Base-by-base conservation (phyloP, 1,140 invertebrate genomes). In the Atta cephalotes region DNA sequence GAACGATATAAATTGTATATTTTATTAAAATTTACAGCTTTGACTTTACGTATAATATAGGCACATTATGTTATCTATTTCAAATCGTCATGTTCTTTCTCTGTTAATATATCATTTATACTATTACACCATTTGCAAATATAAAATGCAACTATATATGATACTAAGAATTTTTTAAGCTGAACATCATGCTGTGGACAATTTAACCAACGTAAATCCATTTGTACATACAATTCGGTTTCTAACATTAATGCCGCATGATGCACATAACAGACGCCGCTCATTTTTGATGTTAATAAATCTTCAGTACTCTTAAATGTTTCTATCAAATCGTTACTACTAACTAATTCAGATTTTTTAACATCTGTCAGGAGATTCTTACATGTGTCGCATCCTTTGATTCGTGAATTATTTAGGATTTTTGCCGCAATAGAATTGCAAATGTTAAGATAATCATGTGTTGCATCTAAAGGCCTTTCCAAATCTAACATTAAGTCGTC, bases 221-320 rank as follows among this genome's bases (percentile, higher is more conserved):
- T 35, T 4, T 35, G 58, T 5, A 14, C 31, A 0, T 84, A 84
- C 6, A 84, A 51, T 25, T 84, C 80, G 2, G 70, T 84, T 63
- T 84, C 80, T 5, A 84, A 84, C 28, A 84, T 76, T 31, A 84
- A 21, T 5, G 56, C 80, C 2, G 70, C 74, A 35, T 84, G 80
- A 76, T 84, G 80, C 9, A 16, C 14, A 9, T 84, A 76, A 63
- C 80, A 84, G n/a, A 76, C 70, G 28, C 9, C 51, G 28, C 80
- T 76, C 58, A 84, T 84, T 51, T 2, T 51, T 31, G n/a, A 53
- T 9, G 12, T 74, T 21, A 84, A n/a, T 39, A 63, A 51, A 25
- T 51, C 6, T 5, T 63, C 56, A 3, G 70, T 58, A 2, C 14
- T 4, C 7, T 76, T n/a, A 21, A 84, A 63, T 14, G 14, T n/a